A percentile compares a stretch with the other conserved stretches of the same genome.
Conservation (phyloP, 2,888 invertebrate genomes). For the Andricus quercusramuli region DNA sequence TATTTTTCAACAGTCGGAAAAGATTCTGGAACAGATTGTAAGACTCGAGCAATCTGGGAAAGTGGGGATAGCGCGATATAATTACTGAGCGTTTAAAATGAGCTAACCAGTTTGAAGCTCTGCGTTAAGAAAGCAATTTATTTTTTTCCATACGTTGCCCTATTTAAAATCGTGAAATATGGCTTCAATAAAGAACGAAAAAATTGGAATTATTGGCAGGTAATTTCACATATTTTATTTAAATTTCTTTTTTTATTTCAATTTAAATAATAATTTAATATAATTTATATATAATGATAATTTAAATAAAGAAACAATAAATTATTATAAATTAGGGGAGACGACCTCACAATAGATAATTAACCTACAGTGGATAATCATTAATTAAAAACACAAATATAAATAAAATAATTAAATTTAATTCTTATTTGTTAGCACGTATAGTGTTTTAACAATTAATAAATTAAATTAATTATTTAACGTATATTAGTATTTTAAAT, state of each 20-base stretch:
- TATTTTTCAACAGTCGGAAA: background rate
- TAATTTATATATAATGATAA: too few relatives aligned
- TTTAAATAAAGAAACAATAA: too few relatives aligned
- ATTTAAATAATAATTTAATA: background rate
- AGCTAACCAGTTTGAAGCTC: conserved; percentile 2
- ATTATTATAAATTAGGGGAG: too few relatives aligned
- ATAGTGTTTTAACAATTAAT: too few relatives aligned
- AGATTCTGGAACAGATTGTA: too few relatives aligned
- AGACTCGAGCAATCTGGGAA: background rate
- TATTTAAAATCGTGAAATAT: conserved; percentile 53
- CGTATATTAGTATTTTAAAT: too few relatives aligned
- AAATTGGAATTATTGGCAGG: conserved; percentile 90
- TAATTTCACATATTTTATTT: conserved; percentile 68
- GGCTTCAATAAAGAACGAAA: conserved; percentile 80
- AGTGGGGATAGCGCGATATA: conserved; percentile 23
- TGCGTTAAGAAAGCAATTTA: background rate
- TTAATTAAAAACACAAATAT: too few relatives aligned
- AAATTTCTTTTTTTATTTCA: background rate
- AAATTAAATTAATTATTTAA: too few relatives aligned
- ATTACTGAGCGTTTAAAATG: background rate
- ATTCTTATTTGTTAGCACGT: too few relatives aligned
- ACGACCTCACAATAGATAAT: too few relatives aligned
- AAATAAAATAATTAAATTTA: too few relatives aligned
- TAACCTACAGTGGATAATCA: too few relatives aligned
- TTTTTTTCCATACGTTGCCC: background rate